Evolutionary conservation across 2,113 vertebrate species (phyloP), one percentile per base, ranked within the genome.

Genomic region (Pogona vitticeps): DNA sequence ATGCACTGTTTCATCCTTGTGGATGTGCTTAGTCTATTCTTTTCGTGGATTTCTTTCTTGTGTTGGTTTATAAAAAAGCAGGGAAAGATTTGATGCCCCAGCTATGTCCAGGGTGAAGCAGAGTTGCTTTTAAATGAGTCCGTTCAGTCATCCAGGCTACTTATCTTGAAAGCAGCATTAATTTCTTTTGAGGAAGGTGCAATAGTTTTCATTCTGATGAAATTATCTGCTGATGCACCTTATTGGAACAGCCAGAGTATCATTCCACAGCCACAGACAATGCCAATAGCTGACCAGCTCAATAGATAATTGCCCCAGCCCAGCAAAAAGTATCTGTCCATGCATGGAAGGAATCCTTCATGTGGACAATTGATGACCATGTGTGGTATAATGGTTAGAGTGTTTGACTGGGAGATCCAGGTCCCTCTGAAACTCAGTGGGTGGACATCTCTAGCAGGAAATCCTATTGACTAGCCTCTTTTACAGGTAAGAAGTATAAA

Each of bases 1-100:
- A 52, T 86, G 40, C 68, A 80, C 89, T 17, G 63, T 92, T 93
- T 92, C 46, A 18, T 80, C 61, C 71, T 75, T 83, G 26, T 71
- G 36, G 75, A 84, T 33, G 14, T 73, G 38, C 8, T 1, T 9
- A 58, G 23, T 80, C 84, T 75, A 65, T 33, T 28, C 18, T 63
- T 73, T 72, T 56, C 63, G 31, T 56, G 72, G 13, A 61, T 59
- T 65, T 73, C 13, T 61, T 58, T 26, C 14, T 36, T 67, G 42
- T 8, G 56, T 81, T 26, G 21, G 23, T 2, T 75, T 63, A 52
- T 36, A 59, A 58, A n/a, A 86, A 87, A 83, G 65, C 1, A 31
- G 21, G 73, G 3, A 68, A 67, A 68, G 13, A 2, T 40, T 3
- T 72, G 90, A 63, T 89, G 61, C 84, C 21, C 21, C 75, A 65